Conservation (phyloP, 2,113 vertebrate genomes). For the Brachyhypopomus occidentalis region DNA sequence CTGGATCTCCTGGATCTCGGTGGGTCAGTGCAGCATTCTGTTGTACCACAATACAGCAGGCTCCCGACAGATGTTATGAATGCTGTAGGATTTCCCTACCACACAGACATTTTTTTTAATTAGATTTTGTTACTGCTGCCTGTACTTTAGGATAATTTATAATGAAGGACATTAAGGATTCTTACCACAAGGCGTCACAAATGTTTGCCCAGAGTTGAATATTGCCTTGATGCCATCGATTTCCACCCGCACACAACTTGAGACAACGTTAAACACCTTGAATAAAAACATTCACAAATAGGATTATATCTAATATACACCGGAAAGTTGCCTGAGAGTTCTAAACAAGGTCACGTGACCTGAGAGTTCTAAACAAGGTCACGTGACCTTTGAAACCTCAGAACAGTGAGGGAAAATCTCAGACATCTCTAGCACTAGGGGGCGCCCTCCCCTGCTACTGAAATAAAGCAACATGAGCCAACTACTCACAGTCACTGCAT, state of each 20-base stretch:
- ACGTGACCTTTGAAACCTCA: not conserved
- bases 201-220: conserved; percentile 63
- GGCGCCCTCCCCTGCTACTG: too few species aligned
- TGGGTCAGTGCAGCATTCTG: conserved; percentile 57
- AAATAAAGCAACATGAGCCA: too few species aligned
- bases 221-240: conserved; percentile 54
- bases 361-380: too few species aligned
- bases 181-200: conserved; percentile 72
- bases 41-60: conserved; percentile 71
- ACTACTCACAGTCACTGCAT: conserved; percentile 25
- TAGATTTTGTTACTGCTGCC: not conserved
- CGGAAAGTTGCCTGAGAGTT: too few species aligned
- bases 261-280: conserved; percentile 71
- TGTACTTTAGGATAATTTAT: not conserved
- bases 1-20: not conserved
- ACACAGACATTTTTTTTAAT: not conserved
- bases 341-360: too few species aligned
- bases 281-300: not conserved
- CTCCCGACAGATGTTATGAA: conserved; percentile 65
- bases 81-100: conserved; percentile 70
- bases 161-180: not conserved
- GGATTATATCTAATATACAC: too few species aligned
- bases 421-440: too few species aligned
- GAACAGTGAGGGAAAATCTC: not conserved
- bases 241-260: conserved; percentile 67